These are phyloP conservation scores for Pammene aurita DNA, from an alignment of 2,888 invertebrate genomes.

Conservation along the genomic window DNA sequence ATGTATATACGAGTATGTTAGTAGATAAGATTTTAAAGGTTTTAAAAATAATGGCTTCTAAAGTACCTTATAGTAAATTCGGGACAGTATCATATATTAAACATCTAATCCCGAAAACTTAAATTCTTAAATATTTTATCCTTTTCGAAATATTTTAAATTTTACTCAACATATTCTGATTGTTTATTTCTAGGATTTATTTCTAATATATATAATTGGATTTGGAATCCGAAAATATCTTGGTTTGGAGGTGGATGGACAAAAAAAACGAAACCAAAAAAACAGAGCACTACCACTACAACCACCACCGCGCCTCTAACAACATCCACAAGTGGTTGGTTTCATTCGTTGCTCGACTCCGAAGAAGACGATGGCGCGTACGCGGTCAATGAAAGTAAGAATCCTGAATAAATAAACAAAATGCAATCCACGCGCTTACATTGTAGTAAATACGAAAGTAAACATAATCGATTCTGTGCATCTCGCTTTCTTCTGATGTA, in stretches of 20 bases:
- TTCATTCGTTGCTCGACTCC: slow-evolving; percentile 67
- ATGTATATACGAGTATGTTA: no score
- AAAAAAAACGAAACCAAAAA: slow-evolving; percentile 53
- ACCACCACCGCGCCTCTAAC: slow-evolving; percentile 59
- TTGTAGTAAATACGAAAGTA: slow-evolving; percentile 42
- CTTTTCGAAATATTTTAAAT: no score
- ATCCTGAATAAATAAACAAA: slow-evolving; percentile 41
- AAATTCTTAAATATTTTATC: no score
- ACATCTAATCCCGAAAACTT: no score
- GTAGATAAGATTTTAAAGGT: no score
- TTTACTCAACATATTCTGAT: neutral
- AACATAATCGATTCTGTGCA: slow-evolving; percentile 45
- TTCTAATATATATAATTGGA: slow-evolving; percentile 68
- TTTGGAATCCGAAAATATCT: slow-evolving; percentile 58
- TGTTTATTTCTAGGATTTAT: slow-evolving; percentile 61
- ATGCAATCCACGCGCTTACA: slow-evolving; percentile 33
- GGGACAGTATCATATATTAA: no score
- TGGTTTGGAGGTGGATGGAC: slow-evolving; percentile 83
- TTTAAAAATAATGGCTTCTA: no score
- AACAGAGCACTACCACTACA: slow-evolving; percentile 54
- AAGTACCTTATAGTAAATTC: no score
- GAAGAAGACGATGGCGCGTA: slow-evolving; percentile 71
- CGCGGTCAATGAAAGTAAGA: slow-evolving; percentile 51
- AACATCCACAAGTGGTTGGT: slow-evolving; percentile 67
- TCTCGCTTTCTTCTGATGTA: slow-evolving; percentile 52